These are phyloP conservation scores for Flexamia atlantica DNA, from an alignment of 2,888 invertebrate genomes.

Conservation along the genomic window DNA sequence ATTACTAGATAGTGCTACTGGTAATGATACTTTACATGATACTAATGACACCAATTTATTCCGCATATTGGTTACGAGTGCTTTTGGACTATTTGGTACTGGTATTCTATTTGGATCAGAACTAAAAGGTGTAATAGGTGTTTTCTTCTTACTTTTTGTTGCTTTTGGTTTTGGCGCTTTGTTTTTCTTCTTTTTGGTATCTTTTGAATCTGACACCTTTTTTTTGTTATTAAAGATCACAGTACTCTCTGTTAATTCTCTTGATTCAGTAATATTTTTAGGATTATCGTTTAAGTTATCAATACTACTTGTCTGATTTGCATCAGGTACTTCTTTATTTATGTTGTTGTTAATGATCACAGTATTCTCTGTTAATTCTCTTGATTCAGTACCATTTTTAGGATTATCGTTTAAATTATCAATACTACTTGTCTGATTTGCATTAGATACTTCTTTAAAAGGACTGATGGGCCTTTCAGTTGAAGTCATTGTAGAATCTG, in stretches of 20 bases:
- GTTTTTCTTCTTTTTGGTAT: too few species aligned
- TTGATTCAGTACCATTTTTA: not conserved
- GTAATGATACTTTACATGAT: not conserved
- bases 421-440: not conserved
- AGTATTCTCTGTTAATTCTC: not conserved
- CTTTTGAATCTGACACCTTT: not conserved
- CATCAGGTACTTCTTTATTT: not conserved
- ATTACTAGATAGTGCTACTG: not conserved
- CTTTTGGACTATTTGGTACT: not conserved
- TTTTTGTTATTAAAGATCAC: not conserved
- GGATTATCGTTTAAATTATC: not conserved
- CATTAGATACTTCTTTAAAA: not conserved
- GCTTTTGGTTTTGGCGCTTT: not conserved
- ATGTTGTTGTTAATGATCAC: not conserved
- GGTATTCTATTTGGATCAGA: not conserved
- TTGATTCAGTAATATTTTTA: not conserved
- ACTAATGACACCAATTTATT: not conserved
- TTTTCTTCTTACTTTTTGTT: not conserved
- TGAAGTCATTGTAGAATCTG: not conserved
- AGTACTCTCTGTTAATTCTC: not conserved
- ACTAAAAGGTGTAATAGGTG: not conserved
- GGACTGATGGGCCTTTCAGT: not conserved
- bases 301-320: not conserved
- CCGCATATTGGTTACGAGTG: not conserved
- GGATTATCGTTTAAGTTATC: not conserved